These are phyloP conservation scores for Nebria brevicollis DNA, from an alignment of 2,888 invertebrate genomes.

Conservation along the genomic window DNA sequence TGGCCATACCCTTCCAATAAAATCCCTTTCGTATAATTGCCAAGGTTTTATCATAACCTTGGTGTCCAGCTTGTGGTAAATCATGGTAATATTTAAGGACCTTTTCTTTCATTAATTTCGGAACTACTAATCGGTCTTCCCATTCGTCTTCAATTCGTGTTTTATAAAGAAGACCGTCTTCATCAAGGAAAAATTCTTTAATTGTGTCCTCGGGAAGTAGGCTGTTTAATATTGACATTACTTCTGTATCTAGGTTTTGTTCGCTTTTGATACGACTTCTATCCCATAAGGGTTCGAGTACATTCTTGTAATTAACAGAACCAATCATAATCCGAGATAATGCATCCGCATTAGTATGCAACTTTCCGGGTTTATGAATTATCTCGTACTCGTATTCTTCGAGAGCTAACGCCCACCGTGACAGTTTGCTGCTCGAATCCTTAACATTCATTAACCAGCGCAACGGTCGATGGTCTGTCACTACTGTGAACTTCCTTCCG, in stretches of 20 bases:
- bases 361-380: neutral
- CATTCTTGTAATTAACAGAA: too few relatives aligned
- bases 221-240: neutral
- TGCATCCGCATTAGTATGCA: neutral
- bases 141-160: neutral
- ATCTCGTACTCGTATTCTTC: too few relatives aligned
- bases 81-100: conserved; percentile 50
- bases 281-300: neutral
- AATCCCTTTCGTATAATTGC: conserved; percentile 49
- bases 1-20: conserved; percentile 52
- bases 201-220: neutral
- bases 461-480: conserved; percentile 49
- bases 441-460: conserved; percentile 37
- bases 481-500: conserved; percentile 47
- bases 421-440: too few relatives aligned
- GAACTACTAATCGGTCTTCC: neutral
- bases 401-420: too few relatives aligned
- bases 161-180: neutral
- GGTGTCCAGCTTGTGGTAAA: conserved; percentile 51
- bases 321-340: neutral
- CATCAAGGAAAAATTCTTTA: neutral
- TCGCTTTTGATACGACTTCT: neutral
- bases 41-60: conserved; percentile 52
- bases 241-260: neutral
- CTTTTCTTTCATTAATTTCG: neutral